phyloP scores from a whole-genome alignment of 2,113 vertebrate species.

The Lophura nycthemera region DNA sequence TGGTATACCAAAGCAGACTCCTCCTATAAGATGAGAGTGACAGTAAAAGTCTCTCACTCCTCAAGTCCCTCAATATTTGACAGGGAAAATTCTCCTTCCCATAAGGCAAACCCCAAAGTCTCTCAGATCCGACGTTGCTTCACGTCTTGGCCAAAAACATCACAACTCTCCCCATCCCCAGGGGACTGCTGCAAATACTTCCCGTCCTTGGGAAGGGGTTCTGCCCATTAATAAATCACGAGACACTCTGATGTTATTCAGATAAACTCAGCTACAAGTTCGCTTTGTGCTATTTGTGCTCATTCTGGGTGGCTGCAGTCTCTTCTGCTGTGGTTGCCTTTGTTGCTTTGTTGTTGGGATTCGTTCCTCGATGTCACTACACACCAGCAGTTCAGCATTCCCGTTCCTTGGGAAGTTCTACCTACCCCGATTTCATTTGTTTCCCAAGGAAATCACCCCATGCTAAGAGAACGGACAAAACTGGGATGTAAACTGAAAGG shows the following conservation, averaged over 20 bases:
- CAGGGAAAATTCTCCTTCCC: neutral
- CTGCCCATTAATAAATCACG: accelerated
- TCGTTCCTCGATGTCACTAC: accelerated
- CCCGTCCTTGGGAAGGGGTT: neutral
- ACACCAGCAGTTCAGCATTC: accelerated
- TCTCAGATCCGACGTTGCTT: neutral
- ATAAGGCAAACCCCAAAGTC: neutral
- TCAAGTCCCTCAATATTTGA: neutral
- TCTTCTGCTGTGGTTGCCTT: accelerated
- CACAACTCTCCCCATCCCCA: neutral
- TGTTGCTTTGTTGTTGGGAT: too few species aligned
- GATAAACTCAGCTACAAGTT: too few species aligned
- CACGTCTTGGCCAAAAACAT: neutral
- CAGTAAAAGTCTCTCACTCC: neutral
- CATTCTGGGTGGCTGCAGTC: accelerated
- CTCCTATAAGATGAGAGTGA: too few species aligned
- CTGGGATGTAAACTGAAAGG: neutral
- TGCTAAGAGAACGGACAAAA: neutral
- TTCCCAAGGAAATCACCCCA: neutral
- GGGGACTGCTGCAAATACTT: neutral
- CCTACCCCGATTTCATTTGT: neutral
- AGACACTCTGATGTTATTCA: accelerated
- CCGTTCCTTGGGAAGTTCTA: neutral
- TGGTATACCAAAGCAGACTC: accelerated
- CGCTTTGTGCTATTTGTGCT: accelerated